phyloP scores from a whole-genome alignment of 2,888 invertebrate genomes.

The Scaptomyza cyrtandrae region DNA sequence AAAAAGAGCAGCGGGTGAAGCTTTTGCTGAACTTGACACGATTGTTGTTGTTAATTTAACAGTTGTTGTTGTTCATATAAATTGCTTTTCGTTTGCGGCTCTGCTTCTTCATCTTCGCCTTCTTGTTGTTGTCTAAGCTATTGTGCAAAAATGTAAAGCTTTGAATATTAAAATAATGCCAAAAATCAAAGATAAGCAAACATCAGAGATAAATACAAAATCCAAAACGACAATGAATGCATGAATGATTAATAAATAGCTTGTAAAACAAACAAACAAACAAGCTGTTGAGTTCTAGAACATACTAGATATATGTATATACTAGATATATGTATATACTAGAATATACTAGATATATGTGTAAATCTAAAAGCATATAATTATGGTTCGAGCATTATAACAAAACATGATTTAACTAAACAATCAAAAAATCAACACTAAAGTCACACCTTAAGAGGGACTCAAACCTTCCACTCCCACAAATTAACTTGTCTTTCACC shows the following conservation, averaged over 20 bases:
- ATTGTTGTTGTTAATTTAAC: constrained; percentile 47
- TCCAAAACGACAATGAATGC: constrained; percentile 21
- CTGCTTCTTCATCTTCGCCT: constrained; percentile 1
- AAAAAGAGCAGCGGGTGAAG: constrained; percentile 61
- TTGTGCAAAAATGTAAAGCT: constrained; percentile 69
- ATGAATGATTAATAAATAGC: constrained; percentile 4
- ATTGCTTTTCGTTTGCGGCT: constrained; percentile 35
- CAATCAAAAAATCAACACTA: neutral
- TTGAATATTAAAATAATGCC: constrained; percentile 60
- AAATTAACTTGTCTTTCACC: neutral
- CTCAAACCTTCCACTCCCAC: neutral
- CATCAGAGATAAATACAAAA: constrained; percentile 17
- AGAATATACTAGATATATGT: no score
- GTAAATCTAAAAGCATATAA: neutral
- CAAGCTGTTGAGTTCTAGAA: neutral
- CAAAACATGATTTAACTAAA: neutral
- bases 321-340: no score
- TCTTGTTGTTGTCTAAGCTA: constrained; percentile 46
- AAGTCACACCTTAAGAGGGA: neutral
- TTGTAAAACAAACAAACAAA: neutral
- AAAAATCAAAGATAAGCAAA: constrained; percentile 29
- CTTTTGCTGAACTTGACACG: constrained; percentile 78
- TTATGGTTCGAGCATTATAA: neutral
- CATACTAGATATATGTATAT: neutral
- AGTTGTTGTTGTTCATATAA: constrained; percentile 40